Conservation (phyloP, 2,888 invertebrate genomes). For the Spilarctia lutea region DNA sequence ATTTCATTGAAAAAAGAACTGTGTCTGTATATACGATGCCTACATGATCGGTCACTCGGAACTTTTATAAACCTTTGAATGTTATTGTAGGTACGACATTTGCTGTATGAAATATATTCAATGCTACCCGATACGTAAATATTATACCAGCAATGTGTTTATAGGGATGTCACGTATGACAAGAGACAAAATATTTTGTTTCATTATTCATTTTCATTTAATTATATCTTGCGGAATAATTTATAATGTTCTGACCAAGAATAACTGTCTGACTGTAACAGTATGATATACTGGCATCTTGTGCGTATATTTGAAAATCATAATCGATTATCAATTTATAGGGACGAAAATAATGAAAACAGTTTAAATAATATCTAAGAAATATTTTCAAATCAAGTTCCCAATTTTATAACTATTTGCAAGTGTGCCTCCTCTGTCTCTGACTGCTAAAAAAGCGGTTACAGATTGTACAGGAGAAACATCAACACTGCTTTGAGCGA, state of each 20-base stretch:
- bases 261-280: not conserved
- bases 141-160: slow-evolving; percentile 45
- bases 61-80: slow-evolving; percentile 32
- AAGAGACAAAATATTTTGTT: not conserved
- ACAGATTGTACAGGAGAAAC: no score
- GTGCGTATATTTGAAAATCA: not conserved
- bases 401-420: no score
- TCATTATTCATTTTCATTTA: not conserved
- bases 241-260: not conserved
- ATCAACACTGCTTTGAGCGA: no score
- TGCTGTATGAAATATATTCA: slow-evolving; percentile 51
- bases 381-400: no score
- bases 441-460: no score
- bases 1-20: not conserved
- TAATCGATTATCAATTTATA: no score
- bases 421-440: no score
- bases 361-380: no score
- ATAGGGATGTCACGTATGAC: slow-evolving; percentile 37
- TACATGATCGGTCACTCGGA: slow-evolving; percentile 24
- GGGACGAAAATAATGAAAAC: no score
- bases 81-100: slow-evolving; percentile 40
- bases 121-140: slow-evolving; percentile 47
- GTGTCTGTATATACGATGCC: not conserved
- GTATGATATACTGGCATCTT: not conserved
- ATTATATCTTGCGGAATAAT: not conserved